Percentiles rank a stretch among this genome's conserved stretches.
Conservation (phyloP, 2,888 invertebrate genomes). For the Apodemia duryi region DNA sequence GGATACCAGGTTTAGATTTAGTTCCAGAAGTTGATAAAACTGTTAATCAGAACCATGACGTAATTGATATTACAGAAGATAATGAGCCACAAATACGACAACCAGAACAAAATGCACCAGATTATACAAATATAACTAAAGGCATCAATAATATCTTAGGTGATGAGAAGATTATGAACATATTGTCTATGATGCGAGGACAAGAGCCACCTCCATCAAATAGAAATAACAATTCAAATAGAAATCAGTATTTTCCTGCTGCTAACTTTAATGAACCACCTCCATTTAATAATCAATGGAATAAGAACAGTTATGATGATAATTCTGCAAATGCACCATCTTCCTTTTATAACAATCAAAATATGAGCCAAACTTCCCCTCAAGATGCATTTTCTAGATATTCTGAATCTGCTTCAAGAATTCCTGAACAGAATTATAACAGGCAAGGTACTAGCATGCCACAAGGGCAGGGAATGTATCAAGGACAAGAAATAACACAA, state of each 20-base stretch:
- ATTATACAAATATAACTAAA: conserved; percentile 80
- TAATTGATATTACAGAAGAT: conserved; percentile 56
- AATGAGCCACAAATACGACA: conserved; percentile 24
- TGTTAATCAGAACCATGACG: conserved; percentile 39
- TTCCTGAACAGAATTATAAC: conserved; percentile 17
- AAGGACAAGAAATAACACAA: conserved; percentile 29
- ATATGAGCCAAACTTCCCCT: conserved; percentile 18
- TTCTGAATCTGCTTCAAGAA: conserved; percentile 20
- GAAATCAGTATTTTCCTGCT: not conserved
- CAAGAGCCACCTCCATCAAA: conserved; percentile 29
- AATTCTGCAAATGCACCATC: conserved; percentile 23
- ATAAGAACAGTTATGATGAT: conserved; percentile 37
- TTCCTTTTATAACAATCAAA: conserved; percentile 19
- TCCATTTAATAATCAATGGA: conserved; percentile 40
- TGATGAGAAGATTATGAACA: conserved; percentile 81
- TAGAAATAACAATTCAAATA: conserved; percentile 18
- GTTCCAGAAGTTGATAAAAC: conserved; percentile 67
- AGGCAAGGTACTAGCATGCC: conserved; percentile 29
- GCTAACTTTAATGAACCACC: conserved; percentile 11
- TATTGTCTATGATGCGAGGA: conserved; percentile 69
- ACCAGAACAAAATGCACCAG: conserved; percentile 43
- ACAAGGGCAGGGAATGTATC: conserved; percentile 15
- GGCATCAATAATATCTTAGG: conserved; percentile 81
- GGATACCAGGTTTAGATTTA: conserved; percentile 87
- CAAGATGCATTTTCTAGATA: conserved; percentile 19